Percentiles rank a stretch among this genome's conserved stretches.
These are phyloP conservation scores for Microcebus griseorufus DNA, from an alignment of 2,113 vertebrate genomes.

Conservation along the genomic window DNA sequence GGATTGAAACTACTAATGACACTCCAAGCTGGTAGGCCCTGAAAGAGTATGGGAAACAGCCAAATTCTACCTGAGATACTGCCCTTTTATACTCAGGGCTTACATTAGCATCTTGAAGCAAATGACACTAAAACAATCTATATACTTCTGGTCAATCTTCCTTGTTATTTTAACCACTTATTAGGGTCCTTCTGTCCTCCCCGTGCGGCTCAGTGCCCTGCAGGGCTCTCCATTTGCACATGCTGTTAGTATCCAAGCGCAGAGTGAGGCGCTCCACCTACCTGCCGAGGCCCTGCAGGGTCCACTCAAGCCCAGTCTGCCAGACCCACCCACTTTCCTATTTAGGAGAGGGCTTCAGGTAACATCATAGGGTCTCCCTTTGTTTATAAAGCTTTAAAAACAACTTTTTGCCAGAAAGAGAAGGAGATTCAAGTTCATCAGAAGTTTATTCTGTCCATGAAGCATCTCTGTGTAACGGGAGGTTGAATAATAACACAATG, in stretches of 20 bases:
- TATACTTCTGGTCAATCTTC: neutral
- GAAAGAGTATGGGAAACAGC: neutral
- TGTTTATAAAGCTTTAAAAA: neutral
- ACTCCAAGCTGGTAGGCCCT: neutral
- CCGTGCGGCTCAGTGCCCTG: neutral
- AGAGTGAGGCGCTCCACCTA: neutral
- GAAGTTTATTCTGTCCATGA: neutral
- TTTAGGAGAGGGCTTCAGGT: neutral
- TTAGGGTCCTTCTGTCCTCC: neutral
- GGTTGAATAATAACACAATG: neutral
- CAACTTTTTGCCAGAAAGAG: neutral
- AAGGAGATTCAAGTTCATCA: neutral
- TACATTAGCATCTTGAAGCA: neutral
- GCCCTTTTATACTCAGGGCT: neutral
- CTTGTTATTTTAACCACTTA: neutral
- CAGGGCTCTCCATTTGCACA: neutral
- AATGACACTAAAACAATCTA: neutral
- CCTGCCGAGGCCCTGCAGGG: rapidly evolving
- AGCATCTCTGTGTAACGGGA: neutral
- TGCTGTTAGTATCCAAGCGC: neutral
- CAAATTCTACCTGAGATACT: neutral
- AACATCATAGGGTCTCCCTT: neutral
- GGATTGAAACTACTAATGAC: neutral
- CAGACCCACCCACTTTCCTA: neutral
- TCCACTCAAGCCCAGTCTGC: neutral